phyloP scores from a whole-genome alignment of 2,113 vertebrate genomes.

The Myotis yumanensis region DNA sequence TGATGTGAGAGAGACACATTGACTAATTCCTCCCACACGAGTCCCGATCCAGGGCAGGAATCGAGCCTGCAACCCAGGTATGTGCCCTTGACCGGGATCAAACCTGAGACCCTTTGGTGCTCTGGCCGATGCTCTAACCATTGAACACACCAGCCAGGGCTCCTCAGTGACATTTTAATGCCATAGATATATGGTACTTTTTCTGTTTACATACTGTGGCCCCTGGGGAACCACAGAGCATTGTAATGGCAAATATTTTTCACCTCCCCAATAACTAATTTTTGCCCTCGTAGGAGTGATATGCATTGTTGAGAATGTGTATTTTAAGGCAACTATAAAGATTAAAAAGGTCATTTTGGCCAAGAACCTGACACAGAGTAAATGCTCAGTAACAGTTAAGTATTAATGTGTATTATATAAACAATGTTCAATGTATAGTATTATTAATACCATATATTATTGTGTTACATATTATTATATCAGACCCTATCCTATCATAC shows the following conservation, averaged over 20 bases:
- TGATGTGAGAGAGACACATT: too few species aligned
- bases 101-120: too few species aligned
- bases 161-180: not conserved
- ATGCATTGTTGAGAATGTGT: not conserved
- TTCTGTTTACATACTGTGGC: not conserved
- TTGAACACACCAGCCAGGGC: too few species aligned
- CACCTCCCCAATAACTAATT: not conserved
- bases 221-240: not conserved
- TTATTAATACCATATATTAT: not conserved
- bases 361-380: not conserved
- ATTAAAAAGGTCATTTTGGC: not conserved
- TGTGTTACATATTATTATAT: accelerated
- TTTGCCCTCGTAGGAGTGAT: not conserved
- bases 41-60: too few species aligned
- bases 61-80: too few species aligned
- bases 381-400: not conserved
- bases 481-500: too few species aligned
- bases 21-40: too few species aligned
- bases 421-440: too few species aligned
- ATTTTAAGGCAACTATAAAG: not conserved
- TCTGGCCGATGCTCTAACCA: too few species aligned
- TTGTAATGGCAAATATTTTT: not conserved
- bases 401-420: not conserved
- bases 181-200: accelerated
- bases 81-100: too few species aligned